A percentile compares a stretch with the other conserved stretches of the same genome.
phyloP scores from a whole-genome alignment of 2,113 vertebrate genomes.

The Chaenogobius annularis region DNA sequence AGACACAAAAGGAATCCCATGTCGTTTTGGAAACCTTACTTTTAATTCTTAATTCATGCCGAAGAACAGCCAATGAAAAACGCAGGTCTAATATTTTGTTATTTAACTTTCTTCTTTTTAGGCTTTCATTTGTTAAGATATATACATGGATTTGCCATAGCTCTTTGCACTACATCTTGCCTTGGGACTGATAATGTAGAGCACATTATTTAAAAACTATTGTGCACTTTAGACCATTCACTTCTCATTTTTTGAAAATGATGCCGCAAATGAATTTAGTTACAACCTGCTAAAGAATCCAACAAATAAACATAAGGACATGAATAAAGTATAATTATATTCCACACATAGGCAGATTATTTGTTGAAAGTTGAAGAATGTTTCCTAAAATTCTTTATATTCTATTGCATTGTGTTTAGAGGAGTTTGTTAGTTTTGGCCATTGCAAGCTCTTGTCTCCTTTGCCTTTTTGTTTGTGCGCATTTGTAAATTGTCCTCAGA shows the following conservation, averaged over 20 bases:
- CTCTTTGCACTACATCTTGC: background rate
- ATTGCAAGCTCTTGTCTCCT: background rate
- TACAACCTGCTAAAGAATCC: no score
- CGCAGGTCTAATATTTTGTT: background rate
- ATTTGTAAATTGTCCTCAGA: conserved; percentile 39
- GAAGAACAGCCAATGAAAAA: conserved; percentile 13
- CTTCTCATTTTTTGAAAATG: no score
- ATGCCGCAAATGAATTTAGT: no score
- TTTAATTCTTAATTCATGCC: background rate
- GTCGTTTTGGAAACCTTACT: conserved; percentile 3
- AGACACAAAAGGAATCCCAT: background rate
- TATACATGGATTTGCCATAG: background rate
- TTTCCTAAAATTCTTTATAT: background rate
- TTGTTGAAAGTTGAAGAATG: background rate
- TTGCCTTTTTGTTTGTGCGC: conserved; percentile 21
- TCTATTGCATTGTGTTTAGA: background rate
- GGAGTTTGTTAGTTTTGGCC: background rate
- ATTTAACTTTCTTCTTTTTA: no score
- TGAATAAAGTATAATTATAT: background rate
- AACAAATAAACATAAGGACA: no score
- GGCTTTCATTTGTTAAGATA: no score
- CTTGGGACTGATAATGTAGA: no score
- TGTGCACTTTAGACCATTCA: no score
- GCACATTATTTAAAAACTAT: no score
- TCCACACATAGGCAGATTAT: background rate